A percentile compares a stretch with the other conserved stretches of the same genome.
Conservation (phyloP, 2,113 vertebrate species). For the Glareola pratincola region DNA sequence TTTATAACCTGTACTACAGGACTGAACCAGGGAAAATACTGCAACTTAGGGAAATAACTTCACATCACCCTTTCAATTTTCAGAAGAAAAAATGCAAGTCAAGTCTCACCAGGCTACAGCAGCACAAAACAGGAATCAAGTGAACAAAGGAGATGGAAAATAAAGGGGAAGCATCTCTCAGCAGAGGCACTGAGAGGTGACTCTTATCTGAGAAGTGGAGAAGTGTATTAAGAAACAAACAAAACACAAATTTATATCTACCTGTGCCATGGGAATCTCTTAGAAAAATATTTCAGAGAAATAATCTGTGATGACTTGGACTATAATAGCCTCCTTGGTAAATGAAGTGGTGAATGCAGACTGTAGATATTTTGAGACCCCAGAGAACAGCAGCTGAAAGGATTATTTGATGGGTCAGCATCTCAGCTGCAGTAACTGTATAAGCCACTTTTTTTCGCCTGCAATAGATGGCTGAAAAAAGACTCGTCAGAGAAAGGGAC, state of each 20-base stretch:
- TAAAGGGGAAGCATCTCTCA: neutral
- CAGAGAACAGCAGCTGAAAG: conserved; percentile 10
- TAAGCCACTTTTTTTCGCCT: neutral
- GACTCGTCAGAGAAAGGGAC: neutral
- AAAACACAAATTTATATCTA: neutral
- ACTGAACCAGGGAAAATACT: neutral
- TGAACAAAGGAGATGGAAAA: neutral
- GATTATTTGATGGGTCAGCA: conserved; percentile 1
- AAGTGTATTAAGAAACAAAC: neutral
- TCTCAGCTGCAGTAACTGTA: neutral
- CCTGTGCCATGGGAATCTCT: neutral
- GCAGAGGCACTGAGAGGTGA: neutral
- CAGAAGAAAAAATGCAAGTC: neutral
- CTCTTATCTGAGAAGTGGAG: neutral
- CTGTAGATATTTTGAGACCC: neutral
- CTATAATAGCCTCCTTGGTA: neutral
- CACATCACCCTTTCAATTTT: neutral
- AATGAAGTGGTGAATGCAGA: neutral
- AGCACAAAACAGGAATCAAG: neutral
- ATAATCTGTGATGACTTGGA: neutral
- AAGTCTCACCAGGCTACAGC: neutral
- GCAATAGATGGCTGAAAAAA: neutral
- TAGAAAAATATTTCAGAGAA: neutral
- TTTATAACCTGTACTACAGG: neutral
- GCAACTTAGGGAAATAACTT: neutral